These are phyloP conservation scores for Heterotilapia buettikoferi DNA, from an alignment of 2,113 vertebrate species.

Conservation along the genomic window DNA sequence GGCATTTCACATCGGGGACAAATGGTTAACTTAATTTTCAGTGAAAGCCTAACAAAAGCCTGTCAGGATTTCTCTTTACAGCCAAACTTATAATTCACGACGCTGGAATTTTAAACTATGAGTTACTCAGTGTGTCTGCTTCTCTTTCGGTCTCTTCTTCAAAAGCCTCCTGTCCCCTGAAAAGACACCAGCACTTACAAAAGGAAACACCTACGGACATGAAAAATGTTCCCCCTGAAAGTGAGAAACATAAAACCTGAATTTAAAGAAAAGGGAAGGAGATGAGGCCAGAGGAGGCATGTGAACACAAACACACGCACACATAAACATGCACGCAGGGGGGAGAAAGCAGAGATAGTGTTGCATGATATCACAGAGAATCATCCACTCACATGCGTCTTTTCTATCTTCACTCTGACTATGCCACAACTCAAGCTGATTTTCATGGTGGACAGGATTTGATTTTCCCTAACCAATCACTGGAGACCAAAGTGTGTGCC, in stretches of 20 bases:
- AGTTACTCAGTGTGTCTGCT: background rate
- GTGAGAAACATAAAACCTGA: slow-evolving; percentile 47
- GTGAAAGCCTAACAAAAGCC: background rate
- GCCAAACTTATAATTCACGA: background rate
- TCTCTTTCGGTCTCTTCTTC: background rate
- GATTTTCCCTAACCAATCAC: background rate
- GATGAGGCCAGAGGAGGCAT: background rate
- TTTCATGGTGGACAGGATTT: background rate
- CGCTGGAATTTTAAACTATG: background rate
- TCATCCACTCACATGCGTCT: background rate
- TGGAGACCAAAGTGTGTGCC: background rate
- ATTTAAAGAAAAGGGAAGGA: slow-evolving; percentile 35
- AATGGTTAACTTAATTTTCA: background rate
- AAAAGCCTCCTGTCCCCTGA: background rate
- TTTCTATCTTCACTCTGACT: background rate
- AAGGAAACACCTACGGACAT: slow-evolving; percentile 4
- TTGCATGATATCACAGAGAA: background rate
- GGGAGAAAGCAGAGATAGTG: background rate
- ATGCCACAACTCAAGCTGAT: background rate
- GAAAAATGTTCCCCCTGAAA: slow-evolving; percentile 54
- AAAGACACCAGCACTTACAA: background rate
- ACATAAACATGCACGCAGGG: background rate
- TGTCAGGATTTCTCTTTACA: background rate
- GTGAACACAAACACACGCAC: background rate
- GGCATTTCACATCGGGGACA: background rate